Evolutionary conservation across 1,140 invertebrate species (phyloP).

Genomic region (Campodea augens): DNA sequence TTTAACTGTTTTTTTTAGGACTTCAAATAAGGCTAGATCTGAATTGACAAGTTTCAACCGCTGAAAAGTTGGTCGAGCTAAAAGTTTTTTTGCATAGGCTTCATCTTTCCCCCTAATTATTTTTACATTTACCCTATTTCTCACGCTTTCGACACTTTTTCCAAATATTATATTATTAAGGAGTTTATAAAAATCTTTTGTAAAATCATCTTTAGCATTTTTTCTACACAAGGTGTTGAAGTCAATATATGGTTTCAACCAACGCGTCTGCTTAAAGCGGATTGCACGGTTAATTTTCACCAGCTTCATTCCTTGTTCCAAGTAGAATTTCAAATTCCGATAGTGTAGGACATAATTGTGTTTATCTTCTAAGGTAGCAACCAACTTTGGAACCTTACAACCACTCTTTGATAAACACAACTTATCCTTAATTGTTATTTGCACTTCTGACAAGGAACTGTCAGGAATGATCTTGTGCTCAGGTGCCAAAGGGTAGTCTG

Average conservation of each 20-base stretch:
- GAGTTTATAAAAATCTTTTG: constrained; percentile 9
- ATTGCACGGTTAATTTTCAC: constrained; percentile 7
- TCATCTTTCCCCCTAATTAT: too few relatives aligned
- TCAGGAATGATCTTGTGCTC: constrained; percentile 19
- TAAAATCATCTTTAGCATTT: constrained; percentile 3
- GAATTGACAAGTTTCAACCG: too few relatives aligned
- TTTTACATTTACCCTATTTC: too few relatives aligned
- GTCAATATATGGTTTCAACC: constrained; percentile 8
- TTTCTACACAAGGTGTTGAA: neutral
- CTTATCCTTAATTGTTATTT: constrained; percentile 2
- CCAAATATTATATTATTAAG: too few relatives aligned
- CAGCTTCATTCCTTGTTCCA: constrained; percentile 5
- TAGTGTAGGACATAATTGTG: constrained; percentile 10
- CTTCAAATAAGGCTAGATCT: too few relatives aligned
- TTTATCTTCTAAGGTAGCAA: constrained; percentile 4
- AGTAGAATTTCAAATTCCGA: constrained; percentile 1
- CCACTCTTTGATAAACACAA: too few relatives aligned
- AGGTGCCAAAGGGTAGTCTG: constrained; percentile 28
- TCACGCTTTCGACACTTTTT: too few relatives aligned
- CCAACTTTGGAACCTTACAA: constrained; percentile 4
- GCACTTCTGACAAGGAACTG: constrained; percentile 5
- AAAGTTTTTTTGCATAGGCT: too few relatives aligned
- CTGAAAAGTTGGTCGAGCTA: too few relatives aligned
- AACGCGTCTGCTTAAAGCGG: constrained; percentile 6
- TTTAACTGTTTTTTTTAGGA: too few relatives aligned